Evolutionary conservation across 2,888 invertebrate genomes (phyloP).

Genomic region (Caenorhabditis panamensis): DNA sequence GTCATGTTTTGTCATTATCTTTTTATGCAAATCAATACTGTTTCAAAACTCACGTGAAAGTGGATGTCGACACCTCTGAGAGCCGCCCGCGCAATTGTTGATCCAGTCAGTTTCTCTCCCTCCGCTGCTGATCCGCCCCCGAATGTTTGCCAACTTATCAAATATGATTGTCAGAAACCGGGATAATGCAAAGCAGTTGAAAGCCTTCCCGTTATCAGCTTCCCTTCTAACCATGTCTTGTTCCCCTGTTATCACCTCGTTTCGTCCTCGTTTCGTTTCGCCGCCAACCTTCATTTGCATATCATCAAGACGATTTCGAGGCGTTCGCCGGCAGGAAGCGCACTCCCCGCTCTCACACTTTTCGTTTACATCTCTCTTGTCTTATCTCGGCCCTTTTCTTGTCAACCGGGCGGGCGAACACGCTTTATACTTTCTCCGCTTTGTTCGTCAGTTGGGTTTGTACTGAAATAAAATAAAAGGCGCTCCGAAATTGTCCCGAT

Average conservation of each 20-base stretch:
- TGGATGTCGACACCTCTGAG: not conserved
- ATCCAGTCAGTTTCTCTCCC: constrained; percentile 35
- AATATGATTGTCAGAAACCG: constrained; percentile 55
- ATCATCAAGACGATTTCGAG: constrained; percentile 18
- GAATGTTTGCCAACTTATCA: constrained; percentile 60
- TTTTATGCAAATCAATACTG: too few relatives aligned
- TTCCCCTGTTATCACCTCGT: constrained; percentile 36
- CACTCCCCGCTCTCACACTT: constrained; percentile 17
- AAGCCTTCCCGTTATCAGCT: constrained; percentile 5
- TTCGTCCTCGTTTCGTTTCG: constrained; percentile 1
- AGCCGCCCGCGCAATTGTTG: constrained; percentile 9
- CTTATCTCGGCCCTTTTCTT: constrained; percentile 17
- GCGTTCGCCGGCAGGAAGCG: not conserved
- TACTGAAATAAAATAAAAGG: too few relatives aligned
- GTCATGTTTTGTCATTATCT: not conserved
- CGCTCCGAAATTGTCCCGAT: too few relatives aligned
- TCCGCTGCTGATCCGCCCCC: too few relatives aligned
- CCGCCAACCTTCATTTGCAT: constrained; percentile 32
- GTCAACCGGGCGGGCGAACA: not conserved
- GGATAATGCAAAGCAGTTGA: constrained; percentile 39
- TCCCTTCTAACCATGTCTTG: constrained; percentile 2
- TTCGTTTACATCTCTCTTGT: constrained; percentile 36
- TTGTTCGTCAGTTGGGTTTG: not conserved
- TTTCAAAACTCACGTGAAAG: too few relatives aligned
- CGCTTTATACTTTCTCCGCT: constrained; percentile 4